phyloP scores from a whole-genome alignment of 2,888 invertebrate genomes.

The Bugula neritina region DNA sequence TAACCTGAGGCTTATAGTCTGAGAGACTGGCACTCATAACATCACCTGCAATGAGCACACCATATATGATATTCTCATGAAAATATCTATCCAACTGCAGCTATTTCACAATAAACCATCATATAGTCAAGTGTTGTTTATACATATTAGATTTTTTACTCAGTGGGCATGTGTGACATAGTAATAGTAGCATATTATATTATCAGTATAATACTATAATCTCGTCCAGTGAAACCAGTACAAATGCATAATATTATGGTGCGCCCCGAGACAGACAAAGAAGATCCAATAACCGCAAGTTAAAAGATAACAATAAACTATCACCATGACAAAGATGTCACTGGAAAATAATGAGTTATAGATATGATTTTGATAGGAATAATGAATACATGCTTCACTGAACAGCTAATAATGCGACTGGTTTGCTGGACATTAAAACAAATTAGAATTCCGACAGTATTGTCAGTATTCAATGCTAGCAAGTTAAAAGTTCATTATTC shows the following conservation, averaged over 20 bases:
- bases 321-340: neutral
- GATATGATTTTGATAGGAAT: neutral
- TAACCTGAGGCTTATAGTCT: conserved; percentile 40
- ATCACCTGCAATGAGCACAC: too few species aligned
- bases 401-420: neutral
- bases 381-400: neutral
- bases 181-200: too few species aligned
- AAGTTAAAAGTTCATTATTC: neutral
- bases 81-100: too few species aligned
- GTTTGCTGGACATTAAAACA: neutral
- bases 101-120: too few species aligned
- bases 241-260: neutral
- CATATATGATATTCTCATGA: too few species aligned
- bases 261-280: neutral
- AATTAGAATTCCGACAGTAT: too few species aligned
- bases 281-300: neutral
- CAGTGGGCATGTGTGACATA: too few species aligned
- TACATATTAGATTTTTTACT: too few species aligned
- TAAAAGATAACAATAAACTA: neutral
- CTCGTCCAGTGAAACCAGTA: neutral
- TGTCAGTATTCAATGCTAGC: neutral
- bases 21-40: conserved; percentile 39
- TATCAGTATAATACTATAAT: too few species aligned
- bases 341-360: conserved; percentile 7
- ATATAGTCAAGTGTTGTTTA: too few species aligned